phyloP scores from a whole-genome alignment of 1,140 invertebrate genomes.

The Diachasmimorpha longicaudata region DNA sequence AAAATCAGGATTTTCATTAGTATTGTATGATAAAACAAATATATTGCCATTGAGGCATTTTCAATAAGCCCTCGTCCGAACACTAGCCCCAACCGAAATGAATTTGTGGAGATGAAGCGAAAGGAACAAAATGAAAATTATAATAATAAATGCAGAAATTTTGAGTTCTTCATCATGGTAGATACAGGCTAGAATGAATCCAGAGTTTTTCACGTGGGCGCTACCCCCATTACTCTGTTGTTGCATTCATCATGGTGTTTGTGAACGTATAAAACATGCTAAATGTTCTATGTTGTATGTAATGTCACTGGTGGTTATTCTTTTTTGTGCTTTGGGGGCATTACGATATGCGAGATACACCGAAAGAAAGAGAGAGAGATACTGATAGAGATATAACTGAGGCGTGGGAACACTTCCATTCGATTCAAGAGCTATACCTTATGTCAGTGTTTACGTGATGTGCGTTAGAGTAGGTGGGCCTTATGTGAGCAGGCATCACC shows the following conservation, averaged over 20 bases:
- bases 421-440: neutral
- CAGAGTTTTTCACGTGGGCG: constrained; percentile 34
- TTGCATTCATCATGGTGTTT: neutral
- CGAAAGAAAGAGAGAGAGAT: neutral
- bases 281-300: constrained; percentile 14
- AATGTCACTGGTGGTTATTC: constrained; percentile 18
- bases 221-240: constrained; percentile 23
- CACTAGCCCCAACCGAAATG: too few species aligned
- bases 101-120: too few species aligned
- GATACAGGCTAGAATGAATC: constrained; percentile 20
- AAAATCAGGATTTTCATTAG: too few species aligned
- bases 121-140: neutral
- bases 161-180: constrained; percentile 5
- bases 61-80: neutral
- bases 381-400: constrained; percentile 4
- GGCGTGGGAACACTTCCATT: constrained; percentile 27
- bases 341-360: constrained; percentile 2
- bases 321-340: constrained; percentile 1
- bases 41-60: neutral
- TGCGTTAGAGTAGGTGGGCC: constrained; percentile 18
- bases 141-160: constrained; percentile 19
- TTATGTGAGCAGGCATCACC: constrained; percentile 20
- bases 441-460: constrained; percentile 17
- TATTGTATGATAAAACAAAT: too few species aligned
- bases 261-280: constrained; percentile 4